These are phyloP conservation scores for Dysmachus trigonus DNA, from an alignment of 2,888 invertebrate species.

Conservation along the genomic window DNA sequence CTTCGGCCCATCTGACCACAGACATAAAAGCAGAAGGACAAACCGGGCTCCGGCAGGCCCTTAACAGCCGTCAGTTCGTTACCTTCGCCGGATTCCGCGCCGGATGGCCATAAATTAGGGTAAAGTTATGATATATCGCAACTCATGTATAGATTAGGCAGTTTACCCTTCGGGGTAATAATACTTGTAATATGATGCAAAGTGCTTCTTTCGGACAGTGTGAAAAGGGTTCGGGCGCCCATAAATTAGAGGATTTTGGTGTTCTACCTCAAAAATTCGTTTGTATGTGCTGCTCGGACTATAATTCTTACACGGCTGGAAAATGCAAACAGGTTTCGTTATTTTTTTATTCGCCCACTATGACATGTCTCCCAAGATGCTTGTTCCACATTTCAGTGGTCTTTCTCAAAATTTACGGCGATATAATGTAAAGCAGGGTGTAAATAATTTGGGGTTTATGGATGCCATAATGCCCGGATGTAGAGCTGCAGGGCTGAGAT, in stretches of 20 bases:
- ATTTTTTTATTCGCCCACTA: background rate
- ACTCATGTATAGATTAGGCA: slow-evolving; percentile 17
- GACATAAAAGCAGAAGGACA: background rate
- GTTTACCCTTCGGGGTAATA: slow-evolving; percentile 9
- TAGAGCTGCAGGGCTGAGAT: background rate
- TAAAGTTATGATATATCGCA: slow-evolving; percentile 13
- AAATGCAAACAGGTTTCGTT: slow-evolving; percentile 10
- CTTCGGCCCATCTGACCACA: background rate
- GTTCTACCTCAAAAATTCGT: background rate
- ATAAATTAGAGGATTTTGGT: slow-evolving; percentile 18
- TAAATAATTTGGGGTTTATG: background rate
- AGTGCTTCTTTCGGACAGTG: slow-evolving; percentile 11
- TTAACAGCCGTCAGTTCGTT: background rate
- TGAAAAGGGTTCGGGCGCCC: slow-evolving; percentile 12
- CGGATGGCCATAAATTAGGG: background rate
- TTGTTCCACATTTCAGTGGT: slow-evolving; percentile 24
- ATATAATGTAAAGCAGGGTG: slow-evolving; percentile 8
- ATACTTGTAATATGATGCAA: slow-evolving; percentile 15
- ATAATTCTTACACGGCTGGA: slow-evolving; percentile 4
- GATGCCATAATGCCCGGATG: background rate
- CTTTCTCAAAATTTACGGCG: background rate
- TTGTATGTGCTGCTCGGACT: background rate
- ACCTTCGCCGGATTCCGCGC: background rate
- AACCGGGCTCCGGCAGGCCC: background rate
- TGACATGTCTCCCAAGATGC: slow-evolving; percentile 34